A percentile compares a stretch with the other conserved stretches of the same genome.
Conservation (phyloP, 2,797 vertebrate genomes). For the Natrix natrix region DNA sequence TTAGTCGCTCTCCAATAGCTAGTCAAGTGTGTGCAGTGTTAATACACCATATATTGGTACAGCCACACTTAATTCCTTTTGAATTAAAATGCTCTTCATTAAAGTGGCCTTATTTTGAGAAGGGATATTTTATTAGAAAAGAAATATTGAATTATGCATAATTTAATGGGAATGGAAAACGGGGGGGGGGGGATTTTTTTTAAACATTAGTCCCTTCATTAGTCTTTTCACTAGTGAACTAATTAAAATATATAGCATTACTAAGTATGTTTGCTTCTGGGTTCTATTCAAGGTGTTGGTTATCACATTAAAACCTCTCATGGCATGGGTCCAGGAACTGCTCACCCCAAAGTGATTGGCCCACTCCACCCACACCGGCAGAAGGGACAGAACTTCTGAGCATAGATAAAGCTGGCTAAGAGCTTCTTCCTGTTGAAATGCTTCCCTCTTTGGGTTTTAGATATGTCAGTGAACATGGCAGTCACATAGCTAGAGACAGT, state of each 20-base stretch:
- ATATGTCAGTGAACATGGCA: neutral
- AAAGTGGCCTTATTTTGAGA: neutral
- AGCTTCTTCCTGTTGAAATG: neutral
- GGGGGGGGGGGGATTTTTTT: neutral
- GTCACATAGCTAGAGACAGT: neutral
- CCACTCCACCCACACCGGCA: no score
- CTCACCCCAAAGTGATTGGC: no score
- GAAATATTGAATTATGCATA: neutral
- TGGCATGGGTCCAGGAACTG: no score
- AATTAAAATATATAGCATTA: neutral
- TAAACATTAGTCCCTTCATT: neutral
- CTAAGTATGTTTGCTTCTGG: neutral
- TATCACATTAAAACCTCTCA: no score
- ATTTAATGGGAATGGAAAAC: neutral
- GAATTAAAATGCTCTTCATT: neutral
- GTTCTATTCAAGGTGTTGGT: neutral
- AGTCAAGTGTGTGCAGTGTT: neutral
- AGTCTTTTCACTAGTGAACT: neutral
- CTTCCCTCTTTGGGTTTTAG: neutral
- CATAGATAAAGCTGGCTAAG: neutral
- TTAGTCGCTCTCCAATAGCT: neutral
- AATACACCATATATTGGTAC: neutral
- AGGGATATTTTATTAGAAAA: neutral
- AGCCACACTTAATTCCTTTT: neutral
- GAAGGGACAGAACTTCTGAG: neutral